A percentile compares a stretch with the other conserved stretches of the same genome.
Conservation (phyloP, 2,113 vertebrate genomes). For the Prietella phreatophila region DNA sequence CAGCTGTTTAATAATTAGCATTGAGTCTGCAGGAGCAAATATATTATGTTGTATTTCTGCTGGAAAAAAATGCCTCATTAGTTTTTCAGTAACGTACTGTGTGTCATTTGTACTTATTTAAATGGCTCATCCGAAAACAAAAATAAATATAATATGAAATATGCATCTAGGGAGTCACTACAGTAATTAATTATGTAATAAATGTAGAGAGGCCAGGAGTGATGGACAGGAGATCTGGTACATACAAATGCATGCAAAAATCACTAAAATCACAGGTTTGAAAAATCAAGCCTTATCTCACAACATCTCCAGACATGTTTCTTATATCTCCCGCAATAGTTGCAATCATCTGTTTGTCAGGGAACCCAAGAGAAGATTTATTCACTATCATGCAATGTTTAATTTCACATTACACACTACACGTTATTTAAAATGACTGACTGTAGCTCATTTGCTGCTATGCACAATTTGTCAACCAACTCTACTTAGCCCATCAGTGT, state of each 20-base stretch:
- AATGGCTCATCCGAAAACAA: neutral
- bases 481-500: neutral
- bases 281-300: neutral
- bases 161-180: neutral
- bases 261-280: neutral
- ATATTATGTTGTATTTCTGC: neutral
- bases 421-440: neutral
- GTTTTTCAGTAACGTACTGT: conserved; percentile 6
- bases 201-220: neutral
- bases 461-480: neutral
- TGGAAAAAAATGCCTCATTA: conserved; percentile 2
- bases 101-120: conserved; percentile 14
- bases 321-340: neutral
- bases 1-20: conserved; percentile 36
- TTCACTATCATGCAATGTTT: neutral
- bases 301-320: neutral
- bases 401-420: neutral
- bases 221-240: neutral
- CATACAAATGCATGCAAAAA: neutral
- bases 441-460: neutral
- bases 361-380: neutral
- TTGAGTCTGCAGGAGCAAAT: conserved; percentile 6
- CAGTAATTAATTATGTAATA: neutral
- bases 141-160: neutral
- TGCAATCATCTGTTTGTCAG: neutral